Evolutionary conservation across 2,797 vertebrate species (phyloP), one percentile per base, ranked within the genome.

Genomic region (Manis pentadactyla): DNA sequence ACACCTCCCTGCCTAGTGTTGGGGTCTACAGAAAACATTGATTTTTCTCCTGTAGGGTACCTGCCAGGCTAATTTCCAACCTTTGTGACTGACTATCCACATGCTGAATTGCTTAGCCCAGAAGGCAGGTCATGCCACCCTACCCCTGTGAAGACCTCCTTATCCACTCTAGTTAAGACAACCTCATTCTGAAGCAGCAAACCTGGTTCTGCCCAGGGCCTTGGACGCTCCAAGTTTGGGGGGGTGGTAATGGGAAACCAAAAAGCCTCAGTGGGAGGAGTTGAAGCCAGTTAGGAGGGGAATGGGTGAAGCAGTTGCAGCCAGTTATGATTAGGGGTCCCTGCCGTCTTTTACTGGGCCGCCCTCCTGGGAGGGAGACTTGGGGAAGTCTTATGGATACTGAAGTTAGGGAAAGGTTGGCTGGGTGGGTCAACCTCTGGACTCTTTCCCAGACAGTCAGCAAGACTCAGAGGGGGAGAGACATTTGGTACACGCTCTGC

Each of bases 301-400:
- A 73, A 57, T 25, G 61, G 68, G n/a, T 75, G 85, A 57, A 37
- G 39, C 34, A 46, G 55, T 29, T 21, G 14, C 12, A 34, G 19
- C 64, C 53, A 34, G 55, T 69, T 82, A 51, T 46, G 46, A 2
- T 4, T 53, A 34, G 4, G 17, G 31, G 21, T 42, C 59, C 64
- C 73, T 75, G 97, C 96, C 8, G 37, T 96, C 82, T 97, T 98
- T 94, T 95, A 78, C 83, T 95, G n/a, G 9, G 21, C 39, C 95
- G 97, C 97, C 1, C 97, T 46, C 95, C 4, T 97, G 94, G 21
- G 19, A 88, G 84, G 21, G 53, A 49, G 9, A 34, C 5, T 1
- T 39, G 6, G 8, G 31, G 66, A 3, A 42, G 31, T 12, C 23
- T 34, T 71, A 81, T 42, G 29, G 39, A 69, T 87, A 57, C 7